phyloP scores from a whole-genome alignment of 1,140 invertebrate species.

The Drosophila kanapiae region DNA sequence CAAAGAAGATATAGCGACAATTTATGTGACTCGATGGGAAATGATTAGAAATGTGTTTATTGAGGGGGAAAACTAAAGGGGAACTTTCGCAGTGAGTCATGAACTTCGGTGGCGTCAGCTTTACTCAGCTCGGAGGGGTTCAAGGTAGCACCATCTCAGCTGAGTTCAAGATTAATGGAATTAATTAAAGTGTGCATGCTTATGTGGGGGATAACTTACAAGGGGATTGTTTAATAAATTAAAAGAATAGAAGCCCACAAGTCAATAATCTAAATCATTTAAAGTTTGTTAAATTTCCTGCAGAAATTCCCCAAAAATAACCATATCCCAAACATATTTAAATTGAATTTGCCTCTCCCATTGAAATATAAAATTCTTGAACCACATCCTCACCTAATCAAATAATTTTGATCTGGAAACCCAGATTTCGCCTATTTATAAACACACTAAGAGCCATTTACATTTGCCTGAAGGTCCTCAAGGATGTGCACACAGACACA shows the following conservation, averaged over 20 bases:
- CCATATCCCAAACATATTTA: neutral
- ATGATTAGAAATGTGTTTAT: slow-evolving; percentile 57
- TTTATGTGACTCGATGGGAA: slow-evolving; percentile 41
- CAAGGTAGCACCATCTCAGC: neutral
- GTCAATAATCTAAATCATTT: neutral
- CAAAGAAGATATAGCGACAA: slow-evolving; percentile 32
- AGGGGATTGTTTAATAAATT: neutral
- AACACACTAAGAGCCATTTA: slow-evolving; percentile 30
- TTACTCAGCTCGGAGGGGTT: slow-evolving; percentile 1
- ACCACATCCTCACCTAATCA: slow-evolving; percentile 30
- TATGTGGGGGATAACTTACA: no score
- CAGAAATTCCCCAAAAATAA: neutral
- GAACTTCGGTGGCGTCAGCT: slow-evolving; percentile 4
- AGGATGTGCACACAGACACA: slow-evolving; percentile 25
- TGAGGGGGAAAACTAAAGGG: slow-evolving; percentile 37
- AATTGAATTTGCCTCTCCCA: neutral
- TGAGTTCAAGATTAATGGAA: slow-evolving; percentile 5
- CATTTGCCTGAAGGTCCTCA: slow-evolving; percentile 54
- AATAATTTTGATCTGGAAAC: slow-evolving; percentile 32
- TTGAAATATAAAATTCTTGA: slow-evolving; percentile 28
- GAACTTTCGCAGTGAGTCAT: slow-evolving; percentile 13
- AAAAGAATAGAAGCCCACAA: neutral
- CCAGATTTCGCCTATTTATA: slow-evolving; percentile 22
- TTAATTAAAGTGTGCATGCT: slow-evolving; percentile 19
- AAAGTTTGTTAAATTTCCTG: no score